phyloP scores from a whole-genome alignment of 2,797 vertebrate species.

The Notoglanidium macrostoma region DNA sequence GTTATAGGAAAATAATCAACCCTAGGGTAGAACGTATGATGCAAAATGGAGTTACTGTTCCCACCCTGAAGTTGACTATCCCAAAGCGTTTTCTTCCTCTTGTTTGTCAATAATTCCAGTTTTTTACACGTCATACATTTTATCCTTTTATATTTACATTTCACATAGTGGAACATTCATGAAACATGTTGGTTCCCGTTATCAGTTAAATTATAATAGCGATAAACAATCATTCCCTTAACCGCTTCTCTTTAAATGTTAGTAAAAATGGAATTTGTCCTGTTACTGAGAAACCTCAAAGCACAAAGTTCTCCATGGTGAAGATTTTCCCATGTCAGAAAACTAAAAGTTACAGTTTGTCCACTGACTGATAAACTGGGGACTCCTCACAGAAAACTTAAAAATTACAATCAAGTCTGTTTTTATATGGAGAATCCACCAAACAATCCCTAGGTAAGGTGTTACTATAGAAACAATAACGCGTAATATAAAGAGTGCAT shows the following conservation, averaged over 20 bases:
- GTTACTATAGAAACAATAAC: not conserved
- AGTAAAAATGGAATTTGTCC: not conserved
- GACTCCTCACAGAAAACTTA: not conserved
- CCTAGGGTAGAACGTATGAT: not conserved
- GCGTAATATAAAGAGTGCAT: not conserved
- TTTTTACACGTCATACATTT: not conserved
- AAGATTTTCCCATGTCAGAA: not conserved
- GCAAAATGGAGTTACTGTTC: not conserved
- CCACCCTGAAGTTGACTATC: not conserved
- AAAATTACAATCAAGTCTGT: too few relatives aligned
- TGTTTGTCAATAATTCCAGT: not conserved
- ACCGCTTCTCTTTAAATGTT: not conserved
- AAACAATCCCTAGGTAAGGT: not conserved
- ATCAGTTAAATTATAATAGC: not conserved
- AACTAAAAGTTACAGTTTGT: not conserved
- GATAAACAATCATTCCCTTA: not conserved
- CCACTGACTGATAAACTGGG: not conserved
- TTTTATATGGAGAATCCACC: too few relatives aligned
- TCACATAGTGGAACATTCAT: not conserved
- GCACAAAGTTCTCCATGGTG: not conserved
- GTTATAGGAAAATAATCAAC: not conserved
- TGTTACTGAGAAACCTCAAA: not conserved
- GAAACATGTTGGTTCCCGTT: not conserved
- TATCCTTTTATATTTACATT: not conserved
- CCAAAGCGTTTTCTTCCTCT: not conserved